Base-by-base conservation (phyloP, 2,888 invertebrate genomes). In the Rotaria magnacalcarata region DNA sequence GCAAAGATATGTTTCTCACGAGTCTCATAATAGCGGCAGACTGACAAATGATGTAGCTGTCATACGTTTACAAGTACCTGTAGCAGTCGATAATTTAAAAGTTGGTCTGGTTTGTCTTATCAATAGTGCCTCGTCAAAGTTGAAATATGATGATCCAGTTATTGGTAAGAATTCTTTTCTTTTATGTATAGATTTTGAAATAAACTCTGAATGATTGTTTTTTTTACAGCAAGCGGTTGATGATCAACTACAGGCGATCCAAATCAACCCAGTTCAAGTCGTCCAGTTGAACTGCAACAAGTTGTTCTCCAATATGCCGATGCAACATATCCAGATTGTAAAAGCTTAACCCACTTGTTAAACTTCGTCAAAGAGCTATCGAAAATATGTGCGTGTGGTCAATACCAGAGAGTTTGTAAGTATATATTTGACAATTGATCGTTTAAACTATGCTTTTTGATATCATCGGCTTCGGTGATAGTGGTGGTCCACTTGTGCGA, bases 401-500 rank as follows among this genome's bases (percentile, higher is more conserved):
- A 43, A 80, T 41, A 8, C 1, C 47, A 80, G 11, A 1, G 11
- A 24, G 80, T 80, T 11, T 80, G 80, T 80, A 43, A 80, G 80
- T 47, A n/a, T 34, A 34, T 34, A 34, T 34, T 34, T 52, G 34
- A 24, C 3, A 24, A 5, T 34, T 67, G 16, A 34, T 67, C 6
- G 16, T 67, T 67, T 3, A 67, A 14, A 34, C 14, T 24, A 41
- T 11, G 21, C 5, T 41, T 74, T 43, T 41, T 43, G 16, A 19
- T 74, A 4, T 24, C 3, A 43, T 80, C 47, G 80, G 80, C 47
- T 80, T 80, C 7, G 80, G 80, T 80, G 80, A 80, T n/a, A 80
- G 80, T 80, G 80, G 47, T 80, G 80, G 80, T n/a, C 80, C 80
- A 47, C 47, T 80, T n/a, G 47, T 80, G 10, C 80, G 80, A 8